Base-by-base conservation (phyloP, 2,888 invertebrate species). In the Bellardia bayeri region DNA sequence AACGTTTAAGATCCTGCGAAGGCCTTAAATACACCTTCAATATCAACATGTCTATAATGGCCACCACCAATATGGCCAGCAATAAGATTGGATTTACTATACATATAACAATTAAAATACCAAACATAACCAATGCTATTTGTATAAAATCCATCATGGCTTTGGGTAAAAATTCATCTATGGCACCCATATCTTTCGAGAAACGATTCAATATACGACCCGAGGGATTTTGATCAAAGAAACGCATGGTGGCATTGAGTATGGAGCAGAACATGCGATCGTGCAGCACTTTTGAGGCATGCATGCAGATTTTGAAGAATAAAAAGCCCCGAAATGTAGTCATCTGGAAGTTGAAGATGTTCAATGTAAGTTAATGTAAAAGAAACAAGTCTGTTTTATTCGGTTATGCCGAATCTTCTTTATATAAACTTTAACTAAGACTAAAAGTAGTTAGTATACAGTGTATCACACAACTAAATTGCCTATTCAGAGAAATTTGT, bases 171-270 rank as follows among this genome's bases (percentile, higher is more conserved):
- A 94, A 89, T 88, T 95, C 95, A 90, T 96, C 95, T 90, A 95
- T 95, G 0, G 95, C 94, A 0, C 95, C 96, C 91, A 96, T 95
- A 91, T 97, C 97, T 92, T 96, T 97, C 0, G 97, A 96, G 92
- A 97, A 97, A 71, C 97, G 94, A 93, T 97, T 97, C 49, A 97
- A 93, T 89, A 97, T 95, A 76, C 95, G 93, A 11, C 97, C 97
- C 85, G 96, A 96, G 1, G 98, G 96, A 94, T 98, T 98, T 0
- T 94, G 95, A 90, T 98, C 97, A 92, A 98, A 98, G 94, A 98
- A 98, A 16, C 95, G 93, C 95, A 98, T 97, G 0, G 96, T 96
- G 0, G 97, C 96, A 88, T 96, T 94, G 7, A 98, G 94, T 90
- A 98, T 95, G 69, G 96, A 95, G 64, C 95, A 94, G 93, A 98